These are phyloP conservation scores for Arvicanthis niloticus DNA, from an alignment of 2,113 vertebrate species.

Conservation along the genomic window DNA sequence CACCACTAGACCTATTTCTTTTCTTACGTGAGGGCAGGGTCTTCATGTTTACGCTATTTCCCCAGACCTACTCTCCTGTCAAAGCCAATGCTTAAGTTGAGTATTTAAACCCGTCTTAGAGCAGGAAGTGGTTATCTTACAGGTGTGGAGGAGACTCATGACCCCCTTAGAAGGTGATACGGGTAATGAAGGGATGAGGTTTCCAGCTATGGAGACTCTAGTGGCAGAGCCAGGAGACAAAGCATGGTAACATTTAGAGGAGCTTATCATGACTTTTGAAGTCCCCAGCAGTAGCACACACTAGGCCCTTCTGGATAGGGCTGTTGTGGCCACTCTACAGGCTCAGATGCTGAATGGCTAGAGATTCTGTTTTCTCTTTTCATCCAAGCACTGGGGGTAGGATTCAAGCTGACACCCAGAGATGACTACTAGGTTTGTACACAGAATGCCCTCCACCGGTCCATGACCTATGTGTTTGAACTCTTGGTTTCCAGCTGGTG, in stretches of 20 bases:
- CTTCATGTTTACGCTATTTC: too few relatives aligned
- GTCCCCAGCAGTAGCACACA: neutral
- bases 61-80: neutral
- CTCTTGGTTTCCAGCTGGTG: neutral
- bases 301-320: neutral
- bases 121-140: neutral
- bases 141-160: neutral
- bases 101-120: neutral
- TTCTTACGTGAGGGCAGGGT: neutral
- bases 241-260: neutral
- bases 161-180: too few relatives aligned
- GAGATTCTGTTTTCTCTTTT: neutral
- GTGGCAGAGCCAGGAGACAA: neutral
- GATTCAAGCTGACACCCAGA: neutral
- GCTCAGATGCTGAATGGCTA: too few relatives aligned
- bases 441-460: neutral
- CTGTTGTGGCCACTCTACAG: fast-evolving
- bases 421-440: neutral
- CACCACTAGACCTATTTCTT: neutral
- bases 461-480: neutral
- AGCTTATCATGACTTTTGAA: neutral
- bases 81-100: neutral
- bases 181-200: neutral
- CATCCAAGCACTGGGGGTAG: neutral
- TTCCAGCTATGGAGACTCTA: neutral